Percentiles rank a stretch among this genome's conserved stretches.
These are phyloP conservation scores for Erythrocebus patas DNA, from an alignment of 2,113 vertebrate species.

Conservation along the genomic window DNA sequence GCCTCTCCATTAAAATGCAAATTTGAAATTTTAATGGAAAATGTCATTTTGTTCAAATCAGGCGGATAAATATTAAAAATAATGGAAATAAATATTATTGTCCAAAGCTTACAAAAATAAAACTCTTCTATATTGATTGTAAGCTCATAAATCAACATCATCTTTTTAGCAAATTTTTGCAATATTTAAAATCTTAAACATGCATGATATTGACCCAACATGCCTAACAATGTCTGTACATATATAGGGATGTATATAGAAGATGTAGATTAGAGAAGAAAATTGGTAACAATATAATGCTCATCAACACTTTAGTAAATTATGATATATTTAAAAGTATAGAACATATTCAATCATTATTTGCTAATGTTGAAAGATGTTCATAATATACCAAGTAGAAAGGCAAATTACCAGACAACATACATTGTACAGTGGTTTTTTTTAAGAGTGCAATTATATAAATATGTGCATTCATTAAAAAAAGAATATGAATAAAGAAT, in stretches of 20 bases:
- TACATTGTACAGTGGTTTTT: background rate
- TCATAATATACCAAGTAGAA: background rate
- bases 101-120: background rate
- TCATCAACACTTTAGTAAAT: background rate
- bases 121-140: background rate
- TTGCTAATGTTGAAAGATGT: background rate
- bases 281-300: background rate
- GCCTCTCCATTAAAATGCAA: background rate
- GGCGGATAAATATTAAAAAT: background rate
- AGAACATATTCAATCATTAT: background rate
- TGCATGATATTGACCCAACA: background rate
- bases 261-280: background rate
- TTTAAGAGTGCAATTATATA: background rate
- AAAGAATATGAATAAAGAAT: background rate
- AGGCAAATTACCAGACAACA: background rate
- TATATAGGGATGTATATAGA: background rate
- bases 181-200: background rate
- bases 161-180: background rate
- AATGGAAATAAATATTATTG: background rate
- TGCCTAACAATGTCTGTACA: background rate
- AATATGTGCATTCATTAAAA: background rate
- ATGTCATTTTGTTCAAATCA: background rate
- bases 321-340: background rate
- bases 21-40: background rate
- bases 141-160: background rate